Evolutionary conservation across 2,113 vertebrate species (phyloP).

Genomic region (Lophotis ruficrista): DNA sequence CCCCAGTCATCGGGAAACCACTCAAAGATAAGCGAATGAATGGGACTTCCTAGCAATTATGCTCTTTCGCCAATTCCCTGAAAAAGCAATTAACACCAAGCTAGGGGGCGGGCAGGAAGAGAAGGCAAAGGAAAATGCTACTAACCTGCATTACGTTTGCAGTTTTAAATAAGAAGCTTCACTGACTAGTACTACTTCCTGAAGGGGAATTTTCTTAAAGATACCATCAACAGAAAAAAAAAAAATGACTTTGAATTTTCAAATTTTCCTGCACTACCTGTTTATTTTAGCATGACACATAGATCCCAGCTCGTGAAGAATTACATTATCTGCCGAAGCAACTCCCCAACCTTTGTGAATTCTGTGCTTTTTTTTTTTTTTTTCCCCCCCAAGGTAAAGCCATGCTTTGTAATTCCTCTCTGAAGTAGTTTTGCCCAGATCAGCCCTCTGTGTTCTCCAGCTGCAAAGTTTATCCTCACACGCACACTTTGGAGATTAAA

Average conservation of each 20-base stretch:
- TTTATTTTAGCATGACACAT: background rate
- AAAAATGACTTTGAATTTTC: background rate
- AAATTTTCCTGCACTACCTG: background rate
- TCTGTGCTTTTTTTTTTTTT: background rate
- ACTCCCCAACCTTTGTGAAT: background rate
- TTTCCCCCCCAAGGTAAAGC: background rate
- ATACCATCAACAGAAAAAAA: conserved; percentile 1
- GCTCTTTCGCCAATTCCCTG: background rate
- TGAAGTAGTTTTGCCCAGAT: background rate
- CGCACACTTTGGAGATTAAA: rapidly evolving
- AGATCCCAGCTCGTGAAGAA: background rate
- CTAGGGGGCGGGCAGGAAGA: background rate
- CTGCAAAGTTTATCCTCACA: background rate
- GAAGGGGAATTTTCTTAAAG: conserved; percentile 61
- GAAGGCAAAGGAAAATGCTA: conserved; percentile 41
- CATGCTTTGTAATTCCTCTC: background rate
- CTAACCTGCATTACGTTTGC: background rate
- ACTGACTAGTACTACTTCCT: conserved; percentile 42
- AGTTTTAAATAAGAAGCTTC: background rate
- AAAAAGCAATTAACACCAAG: background rate
- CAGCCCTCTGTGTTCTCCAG: background rate
- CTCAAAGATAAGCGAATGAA: background rate
- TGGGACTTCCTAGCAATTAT: background rate
- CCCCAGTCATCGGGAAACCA: background rate
- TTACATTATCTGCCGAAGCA: background rate